These are phyloP conservation scores for Oreohelix idahoensis DNA, from an alignment of 1,140 invertebrate genomes.

Conservation along the genomic window DNA sequence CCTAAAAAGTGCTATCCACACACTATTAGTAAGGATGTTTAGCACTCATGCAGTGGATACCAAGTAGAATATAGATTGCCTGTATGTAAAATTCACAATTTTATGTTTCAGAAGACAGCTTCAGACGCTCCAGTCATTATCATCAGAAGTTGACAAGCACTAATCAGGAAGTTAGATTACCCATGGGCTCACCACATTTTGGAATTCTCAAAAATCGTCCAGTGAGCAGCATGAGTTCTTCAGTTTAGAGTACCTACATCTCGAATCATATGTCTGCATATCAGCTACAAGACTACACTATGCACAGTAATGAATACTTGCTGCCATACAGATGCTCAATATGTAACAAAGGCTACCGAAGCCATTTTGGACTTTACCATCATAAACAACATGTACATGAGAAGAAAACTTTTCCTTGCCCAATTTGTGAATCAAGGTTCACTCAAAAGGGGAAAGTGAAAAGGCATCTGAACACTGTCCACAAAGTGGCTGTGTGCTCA, in stretches of 20 bases:
- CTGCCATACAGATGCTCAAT: slow-evolving; percentile 27
- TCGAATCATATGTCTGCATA: neutral
- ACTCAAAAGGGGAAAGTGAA: slow-evolving; percentile 28
- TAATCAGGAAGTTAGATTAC: neutral
- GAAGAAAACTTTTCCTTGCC: slow-evolving; percentile 25
- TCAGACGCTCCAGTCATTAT: neutral
- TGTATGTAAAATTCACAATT: neutral
- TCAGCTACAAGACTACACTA: neutral
- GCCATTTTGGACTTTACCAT: slow-evolving; percentile 8
- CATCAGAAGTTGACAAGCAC: neutral
- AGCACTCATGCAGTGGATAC: no score
- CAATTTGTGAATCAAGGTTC: slow-evolving; percentile 28
- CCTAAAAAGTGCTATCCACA: no score
- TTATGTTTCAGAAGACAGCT: neutral
- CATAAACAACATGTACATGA: slow-evolving; percentile 23
- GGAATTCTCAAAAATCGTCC: neutral
- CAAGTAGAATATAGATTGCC: no score
- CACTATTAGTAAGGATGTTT: no score
- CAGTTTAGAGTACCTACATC: neutral
- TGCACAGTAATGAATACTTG: neutral
- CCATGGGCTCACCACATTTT: neutral
- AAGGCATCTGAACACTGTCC: slow-evolving; percentile 19
- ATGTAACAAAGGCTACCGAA: slow-evolving; percentile 27
- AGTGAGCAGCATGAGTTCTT: neutral
- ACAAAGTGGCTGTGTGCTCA: neutral